These are phyloP conservation scores for Cerastis rubricosa DNA, from an alignment of 2,888 invertebrate species.

Conservation along the genomic window DNA sequence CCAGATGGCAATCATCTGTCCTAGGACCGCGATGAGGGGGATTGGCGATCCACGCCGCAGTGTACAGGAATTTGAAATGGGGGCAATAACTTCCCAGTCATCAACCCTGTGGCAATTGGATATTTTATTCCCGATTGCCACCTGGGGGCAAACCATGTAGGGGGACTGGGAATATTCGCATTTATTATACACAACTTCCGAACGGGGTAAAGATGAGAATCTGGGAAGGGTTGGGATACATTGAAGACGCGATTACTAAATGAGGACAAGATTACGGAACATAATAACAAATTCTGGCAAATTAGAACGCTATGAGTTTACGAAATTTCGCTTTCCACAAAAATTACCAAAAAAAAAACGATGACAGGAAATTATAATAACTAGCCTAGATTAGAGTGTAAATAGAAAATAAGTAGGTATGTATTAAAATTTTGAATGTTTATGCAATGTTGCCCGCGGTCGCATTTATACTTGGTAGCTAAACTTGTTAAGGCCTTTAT, in stretches of 20 bases:
- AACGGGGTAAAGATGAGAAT: neutral
- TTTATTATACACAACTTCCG: neutral
- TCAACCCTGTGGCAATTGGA: too few relatives aligned
- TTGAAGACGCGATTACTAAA: neutral
- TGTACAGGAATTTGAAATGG: too few relatives aligned
- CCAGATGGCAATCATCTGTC: too few relatives aligned
- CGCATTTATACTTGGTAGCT: constrained; percentile 56
- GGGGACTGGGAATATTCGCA: too few relatives aligned
- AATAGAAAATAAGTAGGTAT: constrained; percentile 38
- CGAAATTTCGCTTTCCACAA: constrained; percentile 10
- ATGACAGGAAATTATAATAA: constrained; percentile 28
- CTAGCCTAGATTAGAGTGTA: constrained; percentile 25
- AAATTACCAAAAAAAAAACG: constrained; percentile 39
- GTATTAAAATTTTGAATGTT: constrained; percentile 43
- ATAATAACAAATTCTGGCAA: neutral
- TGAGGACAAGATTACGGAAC: neutral
- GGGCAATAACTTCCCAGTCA: too few relatives aligned
- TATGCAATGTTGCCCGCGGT: constrained; percentile 45
- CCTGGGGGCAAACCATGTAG: too few relatives aligned
- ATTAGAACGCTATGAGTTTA: neutral
- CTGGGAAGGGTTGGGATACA: neutral
- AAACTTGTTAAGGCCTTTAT: constrained; percentile 21
- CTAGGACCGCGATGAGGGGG: too few relatives aligned
- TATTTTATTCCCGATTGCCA: too few relatives aligned
- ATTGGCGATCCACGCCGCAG: too few relatives aligned